Evolutionary conservation across 2,888 invertebrate genomes (phyloP).

Genomic region (Erpobdella octoculata): DNA sequence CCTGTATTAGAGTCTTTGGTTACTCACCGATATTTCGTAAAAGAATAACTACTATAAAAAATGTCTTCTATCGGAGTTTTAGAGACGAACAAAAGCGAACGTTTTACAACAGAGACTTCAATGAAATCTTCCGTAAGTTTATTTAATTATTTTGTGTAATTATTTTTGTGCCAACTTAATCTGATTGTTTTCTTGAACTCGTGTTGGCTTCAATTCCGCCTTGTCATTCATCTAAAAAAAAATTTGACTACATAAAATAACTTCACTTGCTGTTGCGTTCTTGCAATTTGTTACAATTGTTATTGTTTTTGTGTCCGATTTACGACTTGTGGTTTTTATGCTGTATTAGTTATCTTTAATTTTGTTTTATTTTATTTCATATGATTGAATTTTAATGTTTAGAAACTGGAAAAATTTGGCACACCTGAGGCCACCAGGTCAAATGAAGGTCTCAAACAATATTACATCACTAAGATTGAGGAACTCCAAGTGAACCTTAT

Average conservation of each 20-base stretch:
- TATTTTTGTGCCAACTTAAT: background rate
- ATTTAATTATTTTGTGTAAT: constrained; percentile 5
- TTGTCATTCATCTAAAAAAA: no score
- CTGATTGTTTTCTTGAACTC: background rate
- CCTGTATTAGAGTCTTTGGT: no score
- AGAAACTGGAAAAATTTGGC: constrained; percentile 49
- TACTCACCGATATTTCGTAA: no score
- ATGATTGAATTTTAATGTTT: constrained; percentile 13
- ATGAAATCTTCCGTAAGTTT: constrained; percentile 9
- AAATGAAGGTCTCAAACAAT: constrained; percentile 68
- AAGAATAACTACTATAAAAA: constrained; percentile 13
- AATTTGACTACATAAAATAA: no score
- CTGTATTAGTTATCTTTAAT: background rate
- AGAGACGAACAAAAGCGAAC: constrained; percentile 10
- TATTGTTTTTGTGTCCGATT: background rate
- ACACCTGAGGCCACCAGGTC: constrained; percentile 29
- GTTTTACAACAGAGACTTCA: constrained; percentile 23
- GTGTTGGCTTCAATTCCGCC: no score
- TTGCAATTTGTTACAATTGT: constrained; percentile 4
- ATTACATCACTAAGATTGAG: constrained; percentile 95
- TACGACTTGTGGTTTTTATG: background rate
- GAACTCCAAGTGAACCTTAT: constrained; percentile 66
- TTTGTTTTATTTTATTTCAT: background rate
- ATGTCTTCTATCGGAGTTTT: constrained; percentile 20
- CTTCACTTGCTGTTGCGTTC: no score